These are phyloP conservation scores for Bedellia somnulentella DNA, from an alignment of 2,888 invertebrate genomes.

Conservation along the genomic window DNA sequence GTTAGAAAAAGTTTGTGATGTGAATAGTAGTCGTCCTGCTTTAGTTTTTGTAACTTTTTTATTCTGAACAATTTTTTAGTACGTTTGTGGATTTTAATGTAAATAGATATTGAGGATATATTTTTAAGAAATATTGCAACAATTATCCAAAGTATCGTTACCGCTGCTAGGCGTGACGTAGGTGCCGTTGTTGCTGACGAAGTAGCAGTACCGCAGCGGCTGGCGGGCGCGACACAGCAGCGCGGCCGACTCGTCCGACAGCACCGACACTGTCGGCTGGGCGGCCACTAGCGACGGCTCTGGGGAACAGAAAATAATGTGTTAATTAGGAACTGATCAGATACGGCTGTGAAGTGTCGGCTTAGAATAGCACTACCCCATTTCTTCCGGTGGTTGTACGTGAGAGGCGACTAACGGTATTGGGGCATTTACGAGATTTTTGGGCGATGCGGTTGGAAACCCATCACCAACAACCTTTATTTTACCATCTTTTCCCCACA, in stretches of 20 bases:
- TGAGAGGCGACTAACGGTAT: too few species aligned
- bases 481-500: too few species aligned
- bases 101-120: neutral
- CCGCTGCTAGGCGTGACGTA: constrained; percentile 28
- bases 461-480: too few species aligned
- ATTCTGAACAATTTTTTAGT: neutral
- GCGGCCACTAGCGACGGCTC: constrained; percentile 23
- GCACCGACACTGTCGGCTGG: constrained; percentile 8
- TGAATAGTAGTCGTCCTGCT: too few species aligned
- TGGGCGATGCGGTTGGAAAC: too few species aligned
- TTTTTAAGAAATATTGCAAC: neutral
- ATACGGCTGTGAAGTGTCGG: neutral
- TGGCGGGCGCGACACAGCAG: constrained; percentile 28
- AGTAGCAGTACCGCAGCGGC: constrained; percentile 38
- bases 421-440: too few species aligned
- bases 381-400: too few species aligned
- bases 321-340: neutral
- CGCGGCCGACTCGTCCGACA: constrained; percentile 19
- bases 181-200: constrained; percentile 32
- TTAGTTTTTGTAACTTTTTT: too few species aligned
- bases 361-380: too few species aligned
- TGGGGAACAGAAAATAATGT: constrained; percentile 14
- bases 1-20: too few species aligned
- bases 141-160: too few species aligned
- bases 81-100: neutral